Evolutionary conservation across 2,888 invertebrate species (phyloP), one percentile per base, ranked within the genome.

Genomic region (Cheilosia vernalis): DNA sequence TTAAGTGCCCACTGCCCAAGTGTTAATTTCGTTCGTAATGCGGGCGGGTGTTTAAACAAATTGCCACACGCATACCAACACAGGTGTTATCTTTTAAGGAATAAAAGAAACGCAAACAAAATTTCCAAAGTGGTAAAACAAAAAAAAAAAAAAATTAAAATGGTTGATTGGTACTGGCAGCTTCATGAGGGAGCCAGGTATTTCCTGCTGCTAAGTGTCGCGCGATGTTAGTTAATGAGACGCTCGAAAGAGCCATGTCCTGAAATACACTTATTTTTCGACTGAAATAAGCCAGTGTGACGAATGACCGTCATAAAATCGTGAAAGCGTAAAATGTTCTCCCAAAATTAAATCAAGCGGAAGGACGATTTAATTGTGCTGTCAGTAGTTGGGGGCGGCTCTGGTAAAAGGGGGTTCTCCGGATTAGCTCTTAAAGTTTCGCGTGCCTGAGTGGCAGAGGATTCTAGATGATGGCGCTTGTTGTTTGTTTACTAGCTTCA

Each of bases 311-410:
- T 80, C 85, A 85, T 85, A 85, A 80, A 85, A 66, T 76, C 76
- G 72, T 61, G 74, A 80, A 60, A 70, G 76, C 76, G 70, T 80
- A 60, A 85, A 85, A 85, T 85, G 69, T 76, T 80, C 80, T 72
- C 61, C 63, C 61, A 67, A 80, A 80, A 80, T 85, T 76, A 76
- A 85, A 85, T 85, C 80, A 80, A 80, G 76, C 80, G 70, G 80
- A 80, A 76, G 80, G 80, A 85, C 70, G 76, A 85, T 85, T 85
- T 85, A 85, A 85, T 85, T 85, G 80, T 72, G 74, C 67, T 55
- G 49, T 66, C 53, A 85, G 79, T 84, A 66, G 76, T 49, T 70
- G 61, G 70, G 30, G 19, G 17, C 6, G 9, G 9, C 10, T 10
- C 19, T 40, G 51, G 37, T 56, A 67, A 76, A 72, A 30, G 53